Base-by-base conservation (phyloP, 2,113 vertebrate genomes). In the Amazona vittata region DNA sequence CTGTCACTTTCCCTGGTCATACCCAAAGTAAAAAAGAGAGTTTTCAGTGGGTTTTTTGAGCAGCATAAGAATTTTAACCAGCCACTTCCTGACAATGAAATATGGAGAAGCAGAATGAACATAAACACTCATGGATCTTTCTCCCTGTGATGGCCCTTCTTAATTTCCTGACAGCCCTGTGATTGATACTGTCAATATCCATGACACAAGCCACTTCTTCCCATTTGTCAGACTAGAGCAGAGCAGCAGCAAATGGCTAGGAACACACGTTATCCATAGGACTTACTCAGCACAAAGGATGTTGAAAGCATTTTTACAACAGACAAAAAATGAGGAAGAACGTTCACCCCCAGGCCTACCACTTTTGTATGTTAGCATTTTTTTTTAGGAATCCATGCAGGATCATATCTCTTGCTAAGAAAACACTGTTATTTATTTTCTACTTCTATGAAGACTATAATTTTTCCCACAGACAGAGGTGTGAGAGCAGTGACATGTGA, bases 111-210 rank as follows among this genome's bases (percentile, higher is more conserved):
- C 17, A 83, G 22, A 95, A 76, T 70, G 83, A 92, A 96, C 81
- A 95, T 50, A 93, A 69, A 82, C 65, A 67, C 9, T 33, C 37
- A 81, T 89, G 73, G 95, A 96, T 95, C 87, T 75, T 90, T 89
- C 75, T 64, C 28, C 68, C 92, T 29, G 2, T 81, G 86, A 94
- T 92, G 71, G 44, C 53, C 47, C n/a, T 86, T 97, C 77, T 91
- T 91, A 92, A 93, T 93, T 93, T 95, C 85, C 69, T 12, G 52
- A 69, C 81, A 97, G 74, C 16, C 57, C 44, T 57, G 44, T 92
- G 96, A 96, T 18, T 94, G 60, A 94, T 78, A 84, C 63, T 94
- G 79, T 97, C 91, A 93, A 70, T 94, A 95, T 81, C 70, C 86
- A 88, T 78, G 60, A 97, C 57, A 80, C 55, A 95, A 96, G 52